These are phyloP conservation scores for Heptranchias perlo DNA, from an alignment of 2,113 vertebrate genomes.

Conservation along the genomic window DNA sequence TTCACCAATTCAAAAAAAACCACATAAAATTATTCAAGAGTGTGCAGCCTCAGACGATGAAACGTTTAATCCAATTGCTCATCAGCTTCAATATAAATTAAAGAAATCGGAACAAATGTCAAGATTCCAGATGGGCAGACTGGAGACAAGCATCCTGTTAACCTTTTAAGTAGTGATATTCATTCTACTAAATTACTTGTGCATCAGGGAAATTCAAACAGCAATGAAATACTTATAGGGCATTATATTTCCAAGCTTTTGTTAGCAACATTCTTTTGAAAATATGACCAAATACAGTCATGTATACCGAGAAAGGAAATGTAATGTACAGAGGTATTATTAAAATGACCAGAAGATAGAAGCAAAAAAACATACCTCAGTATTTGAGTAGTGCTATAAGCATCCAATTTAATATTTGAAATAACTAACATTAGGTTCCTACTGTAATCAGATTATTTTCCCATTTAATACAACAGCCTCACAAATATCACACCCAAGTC, in stretches of 20 bases:
- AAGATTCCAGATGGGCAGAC: neutral
- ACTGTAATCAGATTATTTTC: neutral
- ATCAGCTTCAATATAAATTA: neutral
- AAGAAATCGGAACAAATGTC: neutral
- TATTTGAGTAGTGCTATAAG: too few relatives aligned
- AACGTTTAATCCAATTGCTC: neutral
- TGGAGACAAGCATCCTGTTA: neutral
- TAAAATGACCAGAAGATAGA: conserved; percentile 25
- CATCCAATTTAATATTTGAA: conserved; percentile 19
- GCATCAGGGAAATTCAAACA: neutral
- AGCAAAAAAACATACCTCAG: neutral
- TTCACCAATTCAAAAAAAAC: neutral
- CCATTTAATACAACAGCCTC: neutral
- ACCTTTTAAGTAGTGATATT: neutral
- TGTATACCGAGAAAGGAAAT: neutral
- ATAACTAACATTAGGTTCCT: neutral
- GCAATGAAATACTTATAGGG: neutral
- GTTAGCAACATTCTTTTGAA: neutral
- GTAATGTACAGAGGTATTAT: neutral
- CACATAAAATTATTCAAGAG: neutral
- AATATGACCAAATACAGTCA: neutral
- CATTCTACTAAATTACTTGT: neutral
- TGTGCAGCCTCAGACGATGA: neutral
- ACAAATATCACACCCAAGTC: neutral
- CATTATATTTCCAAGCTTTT: neutral